phyloP scores from a whole-genome alignment of 2,113 vertebrate genomes.

The Otocyon megalotis region DNA sequence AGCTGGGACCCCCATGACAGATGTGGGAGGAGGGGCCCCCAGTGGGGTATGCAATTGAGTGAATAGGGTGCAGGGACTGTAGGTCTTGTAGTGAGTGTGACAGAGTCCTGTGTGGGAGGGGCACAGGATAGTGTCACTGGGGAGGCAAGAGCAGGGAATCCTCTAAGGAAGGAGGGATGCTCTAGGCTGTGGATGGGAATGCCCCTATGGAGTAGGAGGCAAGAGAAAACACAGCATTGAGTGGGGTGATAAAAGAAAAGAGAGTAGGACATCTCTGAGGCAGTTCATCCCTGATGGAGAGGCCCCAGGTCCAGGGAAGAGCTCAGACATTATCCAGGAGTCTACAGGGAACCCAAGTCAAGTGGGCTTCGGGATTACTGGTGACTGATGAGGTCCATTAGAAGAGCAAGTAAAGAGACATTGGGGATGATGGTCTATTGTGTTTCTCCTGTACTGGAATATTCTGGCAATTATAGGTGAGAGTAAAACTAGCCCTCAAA shows the following conservation, averaged over 20 bases:
- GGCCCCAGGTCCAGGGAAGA: not conserved
- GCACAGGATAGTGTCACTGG: not conserved
- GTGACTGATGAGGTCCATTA: not conserved
- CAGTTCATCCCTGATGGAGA: not conserved
- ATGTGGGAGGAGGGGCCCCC: not conserved
- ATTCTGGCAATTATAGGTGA: slow-evolving; percentile 62
- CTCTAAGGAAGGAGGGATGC: too few species aligned
- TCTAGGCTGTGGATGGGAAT: too few species aligned
- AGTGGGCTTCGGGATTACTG: not conserved
- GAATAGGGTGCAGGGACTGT: not conserved
- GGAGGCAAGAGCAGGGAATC: rapidly evolving
- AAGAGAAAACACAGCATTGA: not conserved
- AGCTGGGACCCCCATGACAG: not conserved
- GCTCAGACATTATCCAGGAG: not conserved
- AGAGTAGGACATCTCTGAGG: not conserved
- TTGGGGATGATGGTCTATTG: not conserved
- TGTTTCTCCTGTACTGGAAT: not conserved
- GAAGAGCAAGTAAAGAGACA: not conserved
- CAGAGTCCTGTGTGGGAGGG: rapidly evolving
- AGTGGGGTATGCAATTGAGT: not conserved
- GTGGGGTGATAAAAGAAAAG: not conserved
- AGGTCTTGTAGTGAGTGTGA: too few species aligned
- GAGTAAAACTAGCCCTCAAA: not conserved
- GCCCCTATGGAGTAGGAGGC: too few species aligned
- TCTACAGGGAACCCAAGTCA: not conserved